Conservation (phyloP, 2,888 invertebrate genomes). For the Nymphalis polychloros region DNA sequence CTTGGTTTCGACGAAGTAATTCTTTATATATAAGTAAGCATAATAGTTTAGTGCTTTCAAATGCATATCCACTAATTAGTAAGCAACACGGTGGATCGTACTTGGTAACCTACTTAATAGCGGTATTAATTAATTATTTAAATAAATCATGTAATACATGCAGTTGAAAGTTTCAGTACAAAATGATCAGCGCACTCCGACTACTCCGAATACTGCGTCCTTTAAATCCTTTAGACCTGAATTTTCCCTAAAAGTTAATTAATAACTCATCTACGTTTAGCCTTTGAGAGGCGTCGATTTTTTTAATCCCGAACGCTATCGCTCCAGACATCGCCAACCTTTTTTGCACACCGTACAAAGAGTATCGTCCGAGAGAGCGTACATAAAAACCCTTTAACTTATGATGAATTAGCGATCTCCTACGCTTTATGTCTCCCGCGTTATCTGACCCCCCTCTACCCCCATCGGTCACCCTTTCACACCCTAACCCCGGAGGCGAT, state of each 20-base stretch:
- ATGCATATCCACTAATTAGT: too few species aligned
- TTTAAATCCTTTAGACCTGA: constrained; percentile 36
- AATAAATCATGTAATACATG: too few species aligned
- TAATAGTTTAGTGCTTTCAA: too few species aligned
- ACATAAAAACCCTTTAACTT: constrained; percentile 82
- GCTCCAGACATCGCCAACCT: constrained; percentile 64
- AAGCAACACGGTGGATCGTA: too few species aligned
- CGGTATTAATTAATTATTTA: too few species aligned
- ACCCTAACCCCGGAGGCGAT: constrained; percentile 46
- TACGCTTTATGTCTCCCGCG: constrained; percentile 79
- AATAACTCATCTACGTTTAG: constrained; percentile 63
- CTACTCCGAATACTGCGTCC: not conserved
- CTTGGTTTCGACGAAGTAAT: too few species aligned
- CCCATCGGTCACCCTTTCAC: constrained; percentile 46
- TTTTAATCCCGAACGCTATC: constrained; percentile 56
- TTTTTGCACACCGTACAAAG: constrained; percentile 74
- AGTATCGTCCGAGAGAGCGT: constrained; percentile 61
- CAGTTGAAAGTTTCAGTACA: too few species aligned
- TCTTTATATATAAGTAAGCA: too few species aligned
- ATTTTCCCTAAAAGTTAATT: constrained; percentile 69
- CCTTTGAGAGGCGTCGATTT: constrained; percentile 61
- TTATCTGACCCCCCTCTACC: constrained; percentile 59
- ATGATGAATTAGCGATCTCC: constrained; percentile 83
- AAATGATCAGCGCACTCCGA: too few species aligned
- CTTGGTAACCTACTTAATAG: too few species aligned